A percentile compares a stretch with the other conserved stretches of the same genome.
These are phyloP conservation scores for Bugulina stolonifera DNA, from an alignment of 2,888 invertebrate species.

Conservation along the genomic window DNA sequence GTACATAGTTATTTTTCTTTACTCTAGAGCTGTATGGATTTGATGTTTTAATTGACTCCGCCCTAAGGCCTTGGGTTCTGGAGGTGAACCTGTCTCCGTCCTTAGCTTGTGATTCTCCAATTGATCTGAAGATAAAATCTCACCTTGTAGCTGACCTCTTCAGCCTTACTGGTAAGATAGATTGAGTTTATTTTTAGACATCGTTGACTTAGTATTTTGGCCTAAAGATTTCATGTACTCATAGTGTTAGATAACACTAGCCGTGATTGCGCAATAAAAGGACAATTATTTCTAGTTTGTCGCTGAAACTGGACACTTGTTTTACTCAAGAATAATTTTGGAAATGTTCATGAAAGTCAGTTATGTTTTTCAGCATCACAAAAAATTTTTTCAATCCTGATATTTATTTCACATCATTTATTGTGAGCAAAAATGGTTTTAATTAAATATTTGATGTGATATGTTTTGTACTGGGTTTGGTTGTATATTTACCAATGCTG, in stretches of 20 bases:
- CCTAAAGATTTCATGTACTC: neutral
- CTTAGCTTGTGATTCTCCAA: slow-evolving; percentile 73
- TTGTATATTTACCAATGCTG: no score
- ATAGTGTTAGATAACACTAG: neutral
- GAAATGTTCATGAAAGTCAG: no score
- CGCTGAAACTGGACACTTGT: neutral
- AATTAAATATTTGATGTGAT: no score
- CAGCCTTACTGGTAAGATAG: slow-evolving; percentile 69
- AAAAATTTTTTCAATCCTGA: no score
- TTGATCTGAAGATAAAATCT: slow-evolving; percentile 87
- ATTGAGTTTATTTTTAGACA: neutral
- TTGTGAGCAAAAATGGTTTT: no score
- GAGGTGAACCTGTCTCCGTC: slow-evolving; percentile 87
- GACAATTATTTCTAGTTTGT: neutral
- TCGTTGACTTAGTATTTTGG: neutral
- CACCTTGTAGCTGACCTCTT: slow-evolving; percentile 82
- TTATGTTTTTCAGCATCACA: no score
- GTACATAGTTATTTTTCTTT: no score
- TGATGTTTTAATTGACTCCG: slow-evolving; percentile 85
- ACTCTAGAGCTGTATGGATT: slow-evolving; percentile 79
- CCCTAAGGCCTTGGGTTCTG: slow-evolving; percentile 86
- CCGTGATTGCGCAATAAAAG: neutral
- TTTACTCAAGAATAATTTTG: slow-evolving; percentile 17
- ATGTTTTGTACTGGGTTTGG: no score
- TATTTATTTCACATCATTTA: no score